Conservation (phyloP, 2,113 vertebrate genomes). For the Mastomys natalensis region DNA sequence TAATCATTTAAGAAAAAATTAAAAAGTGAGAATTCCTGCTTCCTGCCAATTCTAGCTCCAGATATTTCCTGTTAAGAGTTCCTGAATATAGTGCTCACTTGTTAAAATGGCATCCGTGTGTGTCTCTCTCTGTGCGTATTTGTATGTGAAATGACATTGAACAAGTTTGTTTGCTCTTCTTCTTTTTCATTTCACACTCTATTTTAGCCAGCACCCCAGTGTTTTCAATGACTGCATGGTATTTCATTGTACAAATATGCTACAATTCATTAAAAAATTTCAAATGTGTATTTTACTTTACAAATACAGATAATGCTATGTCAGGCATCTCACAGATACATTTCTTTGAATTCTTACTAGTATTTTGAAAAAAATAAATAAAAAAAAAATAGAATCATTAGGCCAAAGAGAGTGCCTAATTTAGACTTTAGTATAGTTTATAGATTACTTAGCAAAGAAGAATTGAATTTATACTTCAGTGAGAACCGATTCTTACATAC, state of each 20-base stretch:
- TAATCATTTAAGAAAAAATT: not conserved
- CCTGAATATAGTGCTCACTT: not conserved
- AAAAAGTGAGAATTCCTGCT: slow-evolving; percentile 1
- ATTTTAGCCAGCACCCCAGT: not conserved
- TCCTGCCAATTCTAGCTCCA: not conserved
- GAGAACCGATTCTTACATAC: not conserved
- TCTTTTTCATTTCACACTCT: not conserved
- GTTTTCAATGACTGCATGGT: not conserved
- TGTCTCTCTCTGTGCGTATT: not conserved
- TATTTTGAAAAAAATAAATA: not conserved
- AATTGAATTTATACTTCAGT: not conserved
- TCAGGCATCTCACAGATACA: not conserved
- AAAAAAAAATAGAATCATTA: not conserved
- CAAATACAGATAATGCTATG: not conserved
- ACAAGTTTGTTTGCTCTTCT: not conserved
- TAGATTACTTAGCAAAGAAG: slow-evolving; percentile 21
- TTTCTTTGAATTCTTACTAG: not conserved
- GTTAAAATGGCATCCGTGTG: not conserved
- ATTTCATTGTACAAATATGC: not conserved
- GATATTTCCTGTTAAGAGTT: not conserved
- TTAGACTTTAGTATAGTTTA: slow-evolving; percentile 46
- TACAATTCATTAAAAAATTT: slow-evolving; percentile 8
- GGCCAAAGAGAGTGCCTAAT: not conserved
- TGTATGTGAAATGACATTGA: not conserved
- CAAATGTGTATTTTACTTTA: slow-evolving; percentile 22